These are phyloP conservation scores for Hoplostethus mediterraneus DNA, from an alignment of 2,797 vertebrate species.

Conservation along the genomic window DNA sequence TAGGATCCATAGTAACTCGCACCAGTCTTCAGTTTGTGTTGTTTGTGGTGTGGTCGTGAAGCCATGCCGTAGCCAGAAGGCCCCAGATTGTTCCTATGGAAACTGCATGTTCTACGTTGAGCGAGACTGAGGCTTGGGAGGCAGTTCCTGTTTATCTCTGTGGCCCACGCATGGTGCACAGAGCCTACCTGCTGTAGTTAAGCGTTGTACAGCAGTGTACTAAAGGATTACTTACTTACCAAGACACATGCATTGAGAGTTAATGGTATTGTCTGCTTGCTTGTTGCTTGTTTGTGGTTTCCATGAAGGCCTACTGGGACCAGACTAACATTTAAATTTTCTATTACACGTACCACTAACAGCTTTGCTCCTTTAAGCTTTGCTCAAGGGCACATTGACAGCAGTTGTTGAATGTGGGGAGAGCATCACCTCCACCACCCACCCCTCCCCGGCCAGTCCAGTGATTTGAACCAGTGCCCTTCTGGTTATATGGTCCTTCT, in stretches of 20 bases:
- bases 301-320: no score
- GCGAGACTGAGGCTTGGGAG: conserved; percentile 26
- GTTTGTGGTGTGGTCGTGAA: conserved; percentile 17
- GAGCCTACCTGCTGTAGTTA: conserved; percentile 9
- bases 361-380: not conserved
- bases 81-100: conserved; percentile 58
- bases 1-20: not conserved
- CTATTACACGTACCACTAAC: no score
- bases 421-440: not conserved
- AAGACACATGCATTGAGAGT: not conserved
- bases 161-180: conserved; percentile 24
- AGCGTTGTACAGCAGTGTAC: not conserved
- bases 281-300: not conserved
- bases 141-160: conserved; percentile 34
- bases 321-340: no score
- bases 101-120: conserved; percentile 44
- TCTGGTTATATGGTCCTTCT: no score
- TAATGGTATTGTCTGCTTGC: not conserved
- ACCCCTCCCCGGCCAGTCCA: no score
- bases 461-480: no score
- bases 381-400: not conserved
- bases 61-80: conserved; percentile 23
- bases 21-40: conserved; percentile 2
- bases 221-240: not conserved
- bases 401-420: not conserved